Percentiles rank a stretch among this genome's conserved stretches.
These are phyloP conservation scores for Falco berigora DNA, from an alignment of 2,797 vertebrate genomes.

Conservation along the genomic window DNA sequence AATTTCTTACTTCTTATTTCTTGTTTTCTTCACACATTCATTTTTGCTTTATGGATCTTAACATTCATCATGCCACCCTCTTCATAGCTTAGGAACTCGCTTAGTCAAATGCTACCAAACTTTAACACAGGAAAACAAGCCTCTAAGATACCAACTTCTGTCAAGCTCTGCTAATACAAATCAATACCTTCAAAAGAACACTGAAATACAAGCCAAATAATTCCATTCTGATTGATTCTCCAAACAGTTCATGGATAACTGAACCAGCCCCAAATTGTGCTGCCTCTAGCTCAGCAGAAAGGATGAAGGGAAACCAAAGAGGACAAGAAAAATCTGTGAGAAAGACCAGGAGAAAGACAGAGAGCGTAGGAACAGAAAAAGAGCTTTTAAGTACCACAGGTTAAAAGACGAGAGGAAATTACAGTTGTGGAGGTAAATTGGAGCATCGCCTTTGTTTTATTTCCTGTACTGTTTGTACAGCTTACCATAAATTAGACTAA, in stretches of 20 bases:
- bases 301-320: not conserved
- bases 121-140: not conserved
- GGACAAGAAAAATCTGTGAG: not conserved
- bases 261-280: not conserved
- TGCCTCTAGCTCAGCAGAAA: not conserved
- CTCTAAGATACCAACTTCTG: not conserved
- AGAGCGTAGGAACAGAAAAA: not conserved
- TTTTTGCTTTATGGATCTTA: not conserved
- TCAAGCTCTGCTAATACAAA: not conserved
- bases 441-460: not conserved
- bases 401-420: not conserved
- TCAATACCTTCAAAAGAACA: not conserved
- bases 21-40: not conserved
- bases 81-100: not conserved
- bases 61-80: not conserved
- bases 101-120: not conserved
- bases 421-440: not conserved
- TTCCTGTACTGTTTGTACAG: not conserved
- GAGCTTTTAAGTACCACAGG: not conserved
- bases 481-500: not conserved
- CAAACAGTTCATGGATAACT: not conserved
- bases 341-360: not conserved
- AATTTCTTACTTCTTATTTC: not conserved
- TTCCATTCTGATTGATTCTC: not conserved
- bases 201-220: not conserved